Evolutionary conservation across 1,140 invertebrate genomes (phyloP), one percentile per base, ranked within the genome.

Genomic region (Palaemon carinicauda): DNA sequence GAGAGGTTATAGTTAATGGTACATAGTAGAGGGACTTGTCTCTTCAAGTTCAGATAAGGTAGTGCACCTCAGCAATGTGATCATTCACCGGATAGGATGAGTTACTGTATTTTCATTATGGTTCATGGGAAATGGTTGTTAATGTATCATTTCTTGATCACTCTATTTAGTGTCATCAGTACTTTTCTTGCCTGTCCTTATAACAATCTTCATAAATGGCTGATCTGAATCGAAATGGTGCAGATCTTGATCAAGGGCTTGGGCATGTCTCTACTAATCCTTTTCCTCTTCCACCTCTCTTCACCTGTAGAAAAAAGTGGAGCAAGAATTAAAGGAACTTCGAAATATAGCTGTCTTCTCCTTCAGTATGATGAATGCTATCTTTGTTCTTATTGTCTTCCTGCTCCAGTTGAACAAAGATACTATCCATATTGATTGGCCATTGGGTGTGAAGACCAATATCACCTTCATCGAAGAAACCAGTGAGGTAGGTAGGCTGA

Each of bases 301-400:
- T 73, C 75, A 88, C 80, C 89, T 88, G 93, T 94, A 98, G 96
- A 95, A 95, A 90, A 94, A 96, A 94, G 96, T 98, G 87, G 91
- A 92, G 91, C 95, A 93, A 92, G 96, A 97, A 93, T 93, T 99
- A 90, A 97, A 96, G 94, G 97, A 98, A 91, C 94, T 99, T 89
- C 94, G 97, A 91, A 97, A 98, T 92, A 95, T 96, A 91, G 96
- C 96, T 88, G 97, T 98, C 31, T 98, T 99, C 93, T 96, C 95
- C 82, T 99, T 99, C 94, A 97, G 98, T 93, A 99, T 99, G 97
- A 93, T 98, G 91, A 99, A 99, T 93, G 96, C 97, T 85, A 94
- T 99, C 89, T 99, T 99, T 94, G 97, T 99, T 89, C 94, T 99
- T 91, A 98, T 99, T 93, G 97, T 99, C 90, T 97, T 99, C 93